Conservation (phyloP, 1,140 invertebrate species). For the Diuraphis noxia region DNA sequence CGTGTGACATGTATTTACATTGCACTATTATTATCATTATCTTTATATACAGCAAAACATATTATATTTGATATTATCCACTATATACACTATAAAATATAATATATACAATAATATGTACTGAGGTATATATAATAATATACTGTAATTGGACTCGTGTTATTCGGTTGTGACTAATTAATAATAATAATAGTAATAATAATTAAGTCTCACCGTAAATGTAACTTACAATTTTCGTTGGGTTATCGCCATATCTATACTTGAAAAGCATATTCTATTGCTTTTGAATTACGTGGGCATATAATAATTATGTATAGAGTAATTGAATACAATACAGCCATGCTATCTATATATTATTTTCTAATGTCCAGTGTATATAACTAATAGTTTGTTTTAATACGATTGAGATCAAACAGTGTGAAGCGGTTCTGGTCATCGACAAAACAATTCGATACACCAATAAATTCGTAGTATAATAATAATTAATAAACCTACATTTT, state of each 20-base stretch:
- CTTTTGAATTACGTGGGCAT: background rate
- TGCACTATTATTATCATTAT: background rate
- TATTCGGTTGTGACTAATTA: background rate
- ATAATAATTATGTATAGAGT: background rate
- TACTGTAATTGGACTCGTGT: background rate
- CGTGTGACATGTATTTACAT: background rate
- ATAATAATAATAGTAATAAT: background rate
- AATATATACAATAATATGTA: no score
- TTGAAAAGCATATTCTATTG: background rate
- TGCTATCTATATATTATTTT: background rate
- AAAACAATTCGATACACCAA: background rate
- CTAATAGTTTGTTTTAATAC: background rate
- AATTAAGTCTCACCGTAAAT: background rate
- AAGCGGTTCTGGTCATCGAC: background rate
- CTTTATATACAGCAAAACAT: background rate
- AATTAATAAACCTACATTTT: background rate
- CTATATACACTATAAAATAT: background rate
- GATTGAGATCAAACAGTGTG: background rate
- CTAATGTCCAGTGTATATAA: background rate
- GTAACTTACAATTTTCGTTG: background rate
- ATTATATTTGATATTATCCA: background rate
- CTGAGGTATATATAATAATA: background rate
- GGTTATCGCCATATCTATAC: background rate
- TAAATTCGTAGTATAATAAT: background rate
- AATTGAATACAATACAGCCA: background rate